phyloP scores from a whole-genome alignment of 2,888 invertebrate species.

The Xestia sexstrigata region DNA sequence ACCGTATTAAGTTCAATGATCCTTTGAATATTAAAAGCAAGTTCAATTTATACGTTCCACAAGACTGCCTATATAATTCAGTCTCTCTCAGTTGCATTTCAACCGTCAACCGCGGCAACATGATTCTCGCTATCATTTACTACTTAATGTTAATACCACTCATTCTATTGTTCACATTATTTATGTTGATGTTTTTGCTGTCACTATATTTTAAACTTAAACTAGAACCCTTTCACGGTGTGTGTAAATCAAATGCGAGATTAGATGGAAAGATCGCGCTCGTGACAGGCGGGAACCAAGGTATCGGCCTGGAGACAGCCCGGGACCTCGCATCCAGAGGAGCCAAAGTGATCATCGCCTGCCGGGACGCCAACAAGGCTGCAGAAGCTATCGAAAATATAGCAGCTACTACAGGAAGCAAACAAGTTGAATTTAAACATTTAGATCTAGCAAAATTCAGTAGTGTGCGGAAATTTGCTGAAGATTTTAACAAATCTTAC shows the following conservation, averaged over 20 bases:
- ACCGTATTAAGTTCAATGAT: background rate
- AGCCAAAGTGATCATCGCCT: slow-evolving; percentile 94
- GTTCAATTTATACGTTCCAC: background rate
- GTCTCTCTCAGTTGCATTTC: background rate
- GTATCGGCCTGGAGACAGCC: slow-evolving; percentile 95
- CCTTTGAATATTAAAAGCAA: slow-evolving; percentile 7
- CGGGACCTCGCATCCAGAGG: slow-evolving; percentile 93
- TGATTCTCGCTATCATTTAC: slow-evolving; percentile 42
- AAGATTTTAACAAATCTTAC: slow-evolving; percentile 88
- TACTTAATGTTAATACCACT: slow-evolving; percentile 15
- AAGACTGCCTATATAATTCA: background rate
- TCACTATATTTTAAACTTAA: slow-evolving; percentile 44
- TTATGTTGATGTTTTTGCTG: background rate
- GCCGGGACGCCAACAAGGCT: slow-evolving; percentile 93
- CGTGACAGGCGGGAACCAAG: slow-evolving; percentile 95
- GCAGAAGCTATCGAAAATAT: slow-evolving; percentile 93
- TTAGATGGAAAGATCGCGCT: slow-evolving; percentile 91
- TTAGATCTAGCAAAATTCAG: slow-evolving; percentile 88
- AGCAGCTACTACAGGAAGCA: slow-evolving; percentile 92
- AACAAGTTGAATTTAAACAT: slow-evolving; percentile 91
- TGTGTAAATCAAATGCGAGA: slow-evolving; percentile 77
- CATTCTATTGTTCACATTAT: slow-evolving; percentile 10
- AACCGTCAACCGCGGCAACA: slow-evolving; percentile 29
- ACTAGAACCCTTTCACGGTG: slow-evolving; percentile 62
- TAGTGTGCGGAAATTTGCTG: slow-evolving; percentile 91